phyloP scores from a whole-genome alignment of 2,113 vertebrate species.

The Poecile atricapillus region DNA sequence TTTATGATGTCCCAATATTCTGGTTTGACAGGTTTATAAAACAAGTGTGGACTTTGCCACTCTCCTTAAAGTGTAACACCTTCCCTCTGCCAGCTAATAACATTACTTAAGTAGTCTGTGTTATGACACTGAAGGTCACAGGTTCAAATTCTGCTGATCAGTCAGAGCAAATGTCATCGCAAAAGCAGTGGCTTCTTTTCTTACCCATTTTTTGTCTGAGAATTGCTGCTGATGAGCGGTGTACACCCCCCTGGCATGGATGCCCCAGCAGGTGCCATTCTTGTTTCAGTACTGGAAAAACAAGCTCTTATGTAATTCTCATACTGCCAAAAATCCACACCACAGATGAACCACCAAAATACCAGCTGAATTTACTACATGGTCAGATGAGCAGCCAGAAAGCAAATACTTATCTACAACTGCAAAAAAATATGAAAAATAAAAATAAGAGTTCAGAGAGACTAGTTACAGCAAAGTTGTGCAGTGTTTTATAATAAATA shows the following conservation, averaged over 20 bases:
- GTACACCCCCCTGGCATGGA: background rate
- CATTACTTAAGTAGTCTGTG: background rate
- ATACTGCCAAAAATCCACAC: background rate
- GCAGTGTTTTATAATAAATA: background rate
- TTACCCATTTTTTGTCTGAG: background rate
- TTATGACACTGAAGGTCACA: background rate
- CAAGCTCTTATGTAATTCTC: background rate
- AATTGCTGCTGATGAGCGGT: background rate
- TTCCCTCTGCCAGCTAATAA: background rate
- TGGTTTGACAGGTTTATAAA: background rate
- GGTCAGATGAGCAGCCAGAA: background rate
- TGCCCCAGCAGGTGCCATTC: background rate
- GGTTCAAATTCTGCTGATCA: constrained; percentile 6
- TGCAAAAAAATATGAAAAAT: background rate
- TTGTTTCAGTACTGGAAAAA: background rate
- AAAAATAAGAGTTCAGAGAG: background rate
- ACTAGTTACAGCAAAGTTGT: background rate
- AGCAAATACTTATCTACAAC: background rate
- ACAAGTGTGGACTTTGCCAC: background rate
- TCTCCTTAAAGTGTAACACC: background rate
- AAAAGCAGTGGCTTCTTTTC: background rate
- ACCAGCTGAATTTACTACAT: background rate
- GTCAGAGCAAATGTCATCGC: background rate
- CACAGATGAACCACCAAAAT: background rate
- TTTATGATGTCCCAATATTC: background rate